phyloP scores from a whole-genome alignment of 1,140 invertebrate species.

The Homalodisca vitripennis region DNA sequence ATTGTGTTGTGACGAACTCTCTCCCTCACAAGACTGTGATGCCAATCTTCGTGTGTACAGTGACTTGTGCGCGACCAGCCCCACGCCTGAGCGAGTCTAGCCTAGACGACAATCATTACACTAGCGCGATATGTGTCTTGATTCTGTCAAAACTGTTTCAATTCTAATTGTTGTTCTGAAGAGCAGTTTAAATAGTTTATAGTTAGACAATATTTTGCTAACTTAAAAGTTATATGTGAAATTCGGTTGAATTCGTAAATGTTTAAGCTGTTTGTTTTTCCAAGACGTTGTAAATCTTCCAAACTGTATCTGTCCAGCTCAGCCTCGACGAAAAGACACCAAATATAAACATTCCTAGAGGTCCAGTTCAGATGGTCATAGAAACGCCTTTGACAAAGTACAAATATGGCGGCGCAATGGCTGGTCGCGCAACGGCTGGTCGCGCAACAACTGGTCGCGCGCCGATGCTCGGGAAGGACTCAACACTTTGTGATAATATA shows the following conservation, averaged over 20 bases:
- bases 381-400: slow-evolving; percentile 2
- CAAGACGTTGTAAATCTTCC: too few relatives aligned
- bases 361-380: neutral
- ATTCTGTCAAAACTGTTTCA: too few relatives aligned
- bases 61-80: neutral
- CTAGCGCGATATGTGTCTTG: too few relatives aligned
- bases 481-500: slow-evolving; percentile 27
- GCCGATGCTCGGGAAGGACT: neutral
- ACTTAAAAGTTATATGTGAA: too few relatives aligned
- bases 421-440: neutral
- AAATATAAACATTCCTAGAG: slow-evolving; percentile 9
- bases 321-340: neutral
- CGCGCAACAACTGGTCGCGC: neutral
- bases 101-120: neutral
- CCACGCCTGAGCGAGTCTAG: neutral
- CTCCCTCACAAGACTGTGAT: slow-evolving; percentile 7
- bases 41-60: too few relatives aligned
- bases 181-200: too few relatives aligned
- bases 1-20: slow-evolving; percentile 15
- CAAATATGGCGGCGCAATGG: neutral
- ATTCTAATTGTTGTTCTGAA: too few relatives aligned
- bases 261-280: too few relatives aligned
- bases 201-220: too few relatives aligned
- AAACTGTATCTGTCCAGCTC: too few relatives aligned
- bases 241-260: too few relatives aligned